A percentile compares a stretch with the other conserved stretches of the same genome.
Conservation (phyloP, 53 echinoderm and acorn worm genomes). For the Holothuria scabra region DNA sequence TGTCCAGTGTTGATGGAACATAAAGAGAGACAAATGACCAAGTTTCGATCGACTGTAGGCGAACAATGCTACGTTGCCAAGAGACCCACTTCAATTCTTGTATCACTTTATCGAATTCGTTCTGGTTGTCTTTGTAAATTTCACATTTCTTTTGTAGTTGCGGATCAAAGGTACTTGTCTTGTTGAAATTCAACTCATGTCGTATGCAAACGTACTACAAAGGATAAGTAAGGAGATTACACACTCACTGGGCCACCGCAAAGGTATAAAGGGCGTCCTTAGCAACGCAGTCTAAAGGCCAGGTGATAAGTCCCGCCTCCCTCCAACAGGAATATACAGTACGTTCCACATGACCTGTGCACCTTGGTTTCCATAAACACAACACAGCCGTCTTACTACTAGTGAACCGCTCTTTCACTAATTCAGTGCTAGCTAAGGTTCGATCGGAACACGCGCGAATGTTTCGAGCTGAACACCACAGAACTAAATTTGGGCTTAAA, state of each 20-base stretch:
- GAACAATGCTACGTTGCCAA: conserved; percentile 44
- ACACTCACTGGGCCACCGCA: conserved; percentile 53
- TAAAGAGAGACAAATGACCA: not conserved
- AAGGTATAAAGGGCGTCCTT: conserved; percentile 67
- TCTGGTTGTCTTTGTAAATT: conserved; percentile 9
- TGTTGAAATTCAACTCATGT: conserved; percentile 39
- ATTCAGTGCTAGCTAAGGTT: too few relatives aligned
- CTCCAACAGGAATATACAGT: conserved; percentile 27
- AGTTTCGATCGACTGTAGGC: conserved; percentile 31
- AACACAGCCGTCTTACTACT: conserved; percentile 39
- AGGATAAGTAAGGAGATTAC: not conserved
- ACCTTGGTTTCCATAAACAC: conserved; percentile 95
- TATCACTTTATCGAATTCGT: conserved; percentile 25
- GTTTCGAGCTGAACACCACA: too few relatives aligned
- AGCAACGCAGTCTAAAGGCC: conserved; percentile 74
- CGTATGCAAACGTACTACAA: conserved; percentile 12
- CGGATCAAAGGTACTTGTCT: conserved; percentile 52
- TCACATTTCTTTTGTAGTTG: conserved; percentile 20
- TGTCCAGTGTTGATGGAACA: not conserved
- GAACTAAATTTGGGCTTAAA: too few relatives aligned
- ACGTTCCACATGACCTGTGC: conserved; percentile 15
- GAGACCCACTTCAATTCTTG: not conserved
- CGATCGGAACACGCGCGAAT: too few relatives aligned
- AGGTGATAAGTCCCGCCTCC: conserved; percentile 55
- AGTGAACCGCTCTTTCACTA: too few relatives aligned